Evolutionary conservation across 2,888 invertebrate genomes (phyloP), one percentile per base, ranked within the genome.

Genomic region (Alcis repandata): DNA sequence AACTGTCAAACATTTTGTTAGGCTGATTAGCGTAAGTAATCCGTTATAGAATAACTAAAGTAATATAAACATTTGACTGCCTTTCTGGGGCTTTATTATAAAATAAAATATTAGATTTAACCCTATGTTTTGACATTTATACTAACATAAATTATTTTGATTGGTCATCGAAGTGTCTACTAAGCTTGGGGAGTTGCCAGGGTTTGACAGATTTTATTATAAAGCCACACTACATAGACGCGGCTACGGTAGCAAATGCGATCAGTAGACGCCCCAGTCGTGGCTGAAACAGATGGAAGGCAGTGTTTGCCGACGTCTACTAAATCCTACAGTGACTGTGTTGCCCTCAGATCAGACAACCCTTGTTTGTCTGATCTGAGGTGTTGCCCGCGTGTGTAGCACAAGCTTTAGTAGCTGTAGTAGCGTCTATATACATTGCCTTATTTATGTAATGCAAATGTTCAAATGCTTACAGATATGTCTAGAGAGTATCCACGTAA

Each of bases 1-100:
- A 52, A 52, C 36, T 20, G 36, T 2, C 13, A 38, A 38, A 19
- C 10, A 20, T 52, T 52, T 52, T 38, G 52, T 52, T 52, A 53
- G 40, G 53, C 53, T 53, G 53, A 53, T 53, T 53, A 53, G 40
- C 27, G 9, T 53, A 53, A 36, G 51, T 33, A 51, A 51, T 38
- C 19, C 13, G 51, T 51, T 36, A 51, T 32, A 27, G 27, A 48
- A 48, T 48, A 48, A 48, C 15, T 38, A 36, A 32, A 15, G n/a
- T 33, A 33, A 33, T 49, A 33, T 33, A 32, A 33, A 51, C 8
- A 20, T 38, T 38, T 51, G 51, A 51, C 20, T 38, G 51, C 36
- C 51, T 51, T 3, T 51, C 13, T 38, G 20, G 17, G 51, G 33
- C 33, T 49, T 19, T 51, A 36, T 38, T 33, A 33, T 33, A 15